These are phyloP conservation scores for Limnephilus auricula DNA, from an alignment of 2,888 invertebrate species.

Conservation along the genomic window DNA sequence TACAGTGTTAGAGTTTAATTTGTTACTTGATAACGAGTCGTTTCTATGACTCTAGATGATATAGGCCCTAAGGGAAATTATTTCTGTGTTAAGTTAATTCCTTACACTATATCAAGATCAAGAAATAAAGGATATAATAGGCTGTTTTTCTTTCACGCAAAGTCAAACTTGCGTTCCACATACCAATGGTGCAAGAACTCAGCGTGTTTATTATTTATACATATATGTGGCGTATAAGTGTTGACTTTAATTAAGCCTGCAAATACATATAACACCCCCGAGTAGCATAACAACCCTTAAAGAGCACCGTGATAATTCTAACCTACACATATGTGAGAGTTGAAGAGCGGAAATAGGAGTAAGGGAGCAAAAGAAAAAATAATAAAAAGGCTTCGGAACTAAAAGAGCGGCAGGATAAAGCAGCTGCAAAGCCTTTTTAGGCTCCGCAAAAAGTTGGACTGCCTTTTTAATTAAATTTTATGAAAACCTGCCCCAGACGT, in stretches of 20 bases:
- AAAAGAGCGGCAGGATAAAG: not conserved
- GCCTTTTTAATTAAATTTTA: slow-evolving; percentile 65
- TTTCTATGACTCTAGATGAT: no score
- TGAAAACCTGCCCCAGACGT: slow-evolving; percentile 54
- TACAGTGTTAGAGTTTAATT: no score
- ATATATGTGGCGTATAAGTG: not conserved
- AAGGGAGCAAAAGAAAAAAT: not conserved
- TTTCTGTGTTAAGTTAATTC: no score
- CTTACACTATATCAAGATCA: not conserved
- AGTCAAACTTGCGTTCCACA: not conserved
- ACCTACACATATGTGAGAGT: not conserved
- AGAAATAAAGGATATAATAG: not conserved
- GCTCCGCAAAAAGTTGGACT: slow-evolving; percentile 50
- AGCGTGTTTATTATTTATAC: not conserved
- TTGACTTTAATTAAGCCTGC: not conserved
- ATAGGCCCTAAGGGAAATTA: no score
- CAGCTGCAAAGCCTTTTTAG: not conserved
- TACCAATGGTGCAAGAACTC: not conserved
- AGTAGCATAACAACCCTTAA: not conserved
- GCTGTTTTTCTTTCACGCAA: not conserved
- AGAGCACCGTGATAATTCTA: not conserved
- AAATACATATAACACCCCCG: not conserved
- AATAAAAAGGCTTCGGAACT: not conserved
- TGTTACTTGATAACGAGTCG: no score
- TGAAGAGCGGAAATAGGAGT: not conserved